These are phyloP conservation scores for Dendrolimus houi DNA, from an alignment of 2,888 invertebrate species.

Conservation along the genomic window DNA sequence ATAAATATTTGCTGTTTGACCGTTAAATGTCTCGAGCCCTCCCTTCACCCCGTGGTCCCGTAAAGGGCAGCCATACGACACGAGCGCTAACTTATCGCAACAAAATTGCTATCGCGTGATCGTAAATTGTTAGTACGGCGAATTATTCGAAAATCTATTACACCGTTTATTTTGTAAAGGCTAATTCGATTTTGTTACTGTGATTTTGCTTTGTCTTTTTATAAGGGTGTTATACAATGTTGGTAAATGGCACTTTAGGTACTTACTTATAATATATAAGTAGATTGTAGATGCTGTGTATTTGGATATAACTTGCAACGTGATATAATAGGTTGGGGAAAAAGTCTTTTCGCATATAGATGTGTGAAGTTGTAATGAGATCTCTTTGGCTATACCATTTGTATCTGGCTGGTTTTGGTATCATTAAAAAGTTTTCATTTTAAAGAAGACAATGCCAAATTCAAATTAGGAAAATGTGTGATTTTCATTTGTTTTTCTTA, in stretches of 20 bases:
- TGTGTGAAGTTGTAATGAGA: too few species aligned
- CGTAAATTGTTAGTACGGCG: slow-evolving; percentile 42
- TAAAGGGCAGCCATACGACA: slow-evolving; percentile 39
- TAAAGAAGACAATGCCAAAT: too few species aligned
- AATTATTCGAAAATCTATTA: slow-evolving; percentile 42
- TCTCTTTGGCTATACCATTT: too few species aligned
- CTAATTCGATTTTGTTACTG: slow-evolving; percentile 14
- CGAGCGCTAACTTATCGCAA: slow-evolving; percentile 33
- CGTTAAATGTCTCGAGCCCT: slow-evolving; percentile 32
- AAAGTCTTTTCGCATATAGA: too few species aligned
- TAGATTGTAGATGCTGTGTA: too few species aligned
- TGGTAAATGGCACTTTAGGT: neutral
- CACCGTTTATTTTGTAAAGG: slow-evolving; percentile 27
- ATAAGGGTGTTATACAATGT: neutral
- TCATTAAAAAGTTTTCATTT: too few species aligned
- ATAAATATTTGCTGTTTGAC: slow-evolving; percentile 11
- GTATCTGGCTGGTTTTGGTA: too few species aligned
- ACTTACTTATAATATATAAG: too few species aligned
- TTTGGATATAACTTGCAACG: too few species aligned
- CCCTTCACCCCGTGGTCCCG: slow-evolving; percentile 21
- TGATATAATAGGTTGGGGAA: too few species aligned
- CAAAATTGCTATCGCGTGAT: slow-evolving; percentile 47
- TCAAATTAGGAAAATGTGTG: too few species aligned
- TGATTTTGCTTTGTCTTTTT: neutral
- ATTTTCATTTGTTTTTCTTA: too few species aligned